Evolutionary conservation across 2,797 vertebrate genomes (phyloP).

Genomic region (Falco peregrinus): DNA sequence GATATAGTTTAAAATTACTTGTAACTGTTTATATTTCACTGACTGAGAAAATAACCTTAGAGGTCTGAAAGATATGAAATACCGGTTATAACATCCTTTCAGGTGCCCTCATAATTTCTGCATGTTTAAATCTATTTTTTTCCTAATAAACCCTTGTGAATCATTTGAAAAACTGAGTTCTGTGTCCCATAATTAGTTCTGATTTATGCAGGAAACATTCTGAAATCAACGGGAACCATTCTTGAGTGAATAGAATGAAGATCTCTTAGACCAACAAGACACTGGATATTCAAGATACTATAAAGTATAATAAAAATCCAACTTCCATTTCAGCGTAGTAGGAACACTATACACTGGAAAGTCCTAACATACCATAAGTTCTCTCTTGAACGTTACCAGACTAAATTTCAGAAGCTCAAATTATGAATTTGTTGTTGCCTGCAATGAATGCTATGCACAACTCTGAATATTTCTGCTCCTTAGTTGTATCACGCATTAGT

Average conservation of each 20-base stretch:
- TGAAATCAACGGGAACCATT: not conserved
- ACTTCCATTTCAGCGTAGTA: not conserved
- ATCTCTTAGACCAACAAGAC: not conserved
- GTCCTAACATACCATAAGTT: not conserved
- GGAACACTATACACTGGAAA: not conserved
- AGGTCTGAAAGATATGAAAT: not conserved
- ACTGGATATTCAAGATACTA: not conserved
- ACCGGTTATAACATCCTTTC: not conserved
- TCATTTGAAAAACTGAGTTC: not conserved
- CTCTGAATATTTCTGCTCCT: conserved; percentile 1
- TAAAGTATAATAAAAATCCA: not conserved
- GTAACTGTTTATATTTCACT: not conserved
- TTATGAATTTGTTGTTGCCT: not conserved
- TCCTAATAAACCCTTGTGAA: not conserved
- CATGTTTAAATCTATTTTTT: not conserved
- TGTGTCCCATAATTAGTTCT: not conserved
- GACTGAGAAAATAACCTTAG: not conserved
- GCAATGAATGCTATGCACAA: not conserved
- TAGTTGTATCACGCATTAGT: not conserved
- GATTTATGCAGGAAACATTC: not conserved
- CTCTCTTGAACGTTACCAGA: not conserved
- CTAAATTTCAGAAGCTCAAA: not conserved
- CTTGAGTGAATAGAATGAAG: not conserved
- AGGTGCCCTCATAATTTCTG: not conserved
- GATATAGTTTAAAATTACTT: not conserved